Conservation (phyloP, 1,140 invertebrate species). For the Limonius californicus region DNA sequence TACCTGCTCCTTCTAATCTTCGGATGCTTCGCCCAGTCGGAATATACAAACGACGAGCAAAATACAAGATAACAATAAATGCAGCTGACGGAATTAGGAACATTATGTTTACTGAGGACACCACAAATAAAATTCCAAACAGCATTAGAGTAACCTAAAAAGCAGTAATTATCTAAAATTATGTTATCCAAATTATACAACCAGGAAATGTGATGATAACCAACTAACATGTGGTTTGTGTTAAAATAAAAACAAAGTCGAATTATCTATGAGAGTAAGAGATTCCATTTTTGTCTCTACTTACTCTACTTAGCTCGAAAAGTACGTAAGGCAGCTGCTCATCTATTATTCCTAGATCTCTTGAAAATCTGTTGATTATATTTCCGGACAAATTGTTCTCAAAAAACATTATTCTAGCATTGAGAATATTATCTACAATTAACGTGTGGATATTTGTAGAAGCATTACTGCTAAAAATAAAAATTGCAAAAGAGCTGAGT, state of each 20-base stretch:
- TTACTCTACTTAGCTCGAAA: not conserved
- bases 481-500: not conserved
- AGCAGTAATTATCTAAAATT: too few relatives aligned
- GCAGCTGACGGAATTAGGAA: constrained; percentile 30
- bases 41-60: constrained; percentile 58
- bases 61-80: constrained; percentile 53
- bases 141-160: not conserved
- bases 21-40: constrained; percentile 61
- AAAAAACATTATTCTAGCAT: constrained; percentile 64
- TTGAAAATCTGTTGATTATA: constrained; percentile 60
- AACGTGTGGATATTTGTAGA: constrained; percentile 62
- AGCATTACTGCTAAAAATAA: not conserved
- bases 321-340: constrained; percentile 55
- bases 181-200: too few relatives aligned
- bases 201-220: too few relatives aligned
- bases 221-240: too few relatives aligned
- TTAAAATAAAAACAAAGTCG: too few relatives aligned
- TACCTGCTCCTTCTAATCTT: constrained; percentile 61
- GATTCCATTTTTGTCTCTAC: not conserved
- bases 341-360: constrained; percentile 60
- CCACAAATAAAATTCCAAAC: not conserved
- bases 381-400: constrained; percentile 52
- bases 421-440: constrained; percentile 59
- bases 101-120: constrained; percentile 9
- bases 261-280: too few relatives aligned